Evolutionary conservation across 37 sponge, comb jelly and placozoan genomes (phyloP).

Genomic region (Aphrocallistes beatrix): DNA sequence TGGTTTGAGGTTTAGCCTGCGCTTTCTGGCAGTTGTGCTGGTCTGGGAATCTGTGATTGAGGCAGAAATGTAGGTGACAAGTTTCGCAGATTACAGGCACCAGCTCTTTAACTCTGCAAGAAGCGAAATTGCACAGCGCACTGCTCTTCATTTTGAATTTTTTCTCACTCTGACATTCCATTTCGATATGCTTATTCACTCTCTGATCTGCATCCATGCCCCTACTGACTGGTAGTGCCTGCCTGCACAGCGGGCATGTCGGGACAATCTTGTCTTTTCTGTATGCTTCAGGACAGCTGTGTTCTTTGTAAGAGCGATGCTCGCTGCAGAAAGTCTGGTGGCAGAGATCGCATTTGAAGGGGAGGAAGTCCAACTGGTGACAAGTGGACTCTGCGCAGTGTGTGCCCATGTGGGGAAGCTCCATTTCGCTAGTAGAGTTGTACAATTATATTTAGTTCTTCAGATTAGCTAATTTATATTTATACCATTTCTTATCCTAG

Average conservation of each 20-base stretch:
- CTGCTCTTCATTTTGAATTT: not conserved
- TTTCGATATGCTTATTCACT: not conserved
- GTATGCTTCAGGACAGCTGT: not conserved
- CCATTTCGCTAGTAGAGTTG: not conserved
- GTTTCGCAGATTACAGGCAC: not conserved
- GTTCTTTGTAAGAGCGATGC: conserved; percentile 1
- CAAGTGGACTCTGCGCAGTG: not conserved
- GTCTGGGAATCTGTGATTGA: conserved; percentile 1
- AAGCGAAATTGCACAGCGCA: not conserved
- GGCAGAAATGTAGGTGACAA: conserved; percentile 1
- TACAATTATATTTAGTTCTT: not conserved
- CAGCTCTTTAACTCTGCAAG: conserved; percentile 3
- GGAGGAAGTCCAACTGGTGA: not conserved
- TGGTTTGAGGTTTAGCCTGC: not conserved
- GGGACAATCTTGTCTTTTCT: not conserved
- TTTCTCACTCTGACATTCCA: not conserved
- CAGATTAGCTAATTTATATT: not conserved
- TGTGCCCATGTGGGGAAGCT: conserved; percentile 13
- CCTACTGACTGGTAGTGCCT: not conserved
- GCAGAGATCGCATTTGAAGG: not conserved
- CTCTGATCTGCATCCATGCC: not conserved
- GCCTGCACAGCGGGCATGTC: not conserved
- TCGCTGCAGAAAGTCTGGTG: not conserved
- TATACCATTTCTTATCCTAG: not conserved
- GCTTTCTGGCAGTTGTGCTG: conserved; percentile 4